Conservation (phyloP, 2,797 vertebrate genomes). For the Hafferia zeledoni region DNA sequence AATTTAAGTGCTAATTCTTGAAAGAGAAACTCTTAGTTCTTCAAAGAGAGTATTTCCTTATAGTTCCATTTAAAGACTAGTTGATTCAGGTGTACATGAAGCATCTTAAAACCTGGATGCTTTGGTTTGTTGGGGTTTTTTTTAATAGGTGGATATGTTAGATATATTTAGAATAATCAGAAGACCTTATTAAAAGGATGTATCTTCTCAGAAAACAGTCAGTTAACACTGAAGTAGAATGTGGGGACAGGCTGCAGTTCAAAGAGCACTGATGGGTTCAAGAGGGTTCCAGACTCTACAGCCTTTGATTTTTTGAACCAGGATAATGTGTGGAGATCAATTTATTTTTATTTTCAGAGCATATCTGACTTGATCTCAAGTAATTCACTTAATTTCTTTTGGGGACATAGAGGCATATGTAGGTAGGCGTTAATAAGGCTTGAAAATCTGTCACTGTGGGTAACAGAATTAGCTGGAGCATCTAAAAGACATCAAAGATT, state of each 20-base stretch:
- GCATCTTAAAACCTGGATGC: background rate
- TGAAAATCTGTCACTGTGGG: background rate
- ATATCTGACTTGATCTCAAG: background rate
- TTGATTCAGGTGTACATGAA: background rate
- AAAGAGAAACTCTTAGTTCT: background rate
- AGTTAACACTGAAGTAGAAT: background rate
- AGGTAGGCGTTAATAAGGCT: background rate
- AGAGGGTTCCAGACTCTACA: background rate
- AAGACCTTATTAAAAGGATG: background rate
- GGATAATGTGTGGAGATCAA: background rate
- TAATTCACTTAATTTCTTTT: background rate
- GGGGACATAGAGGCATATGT: background rate
- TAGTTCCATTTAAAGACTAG: background rate
- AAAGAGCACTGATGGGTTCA: background rate
- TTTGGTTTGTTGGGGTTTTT: background rate
- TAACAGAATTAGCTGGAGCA: background rate
- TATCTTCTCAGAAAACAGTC: background rate
- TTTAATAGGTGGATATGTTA: accelerated
- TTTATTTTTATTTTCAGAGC: background rate
- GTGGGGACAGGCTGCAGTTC: background rate
- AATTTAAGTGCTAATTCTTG: background rate
- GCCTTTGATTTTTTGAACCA: background rate
- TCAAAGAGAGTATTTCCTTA: background rate
- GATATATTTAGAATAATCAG: background rate
- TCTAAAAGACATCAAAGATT: background rate